Evolutionary conservation across 2,888 invertebrate species (phyloP).

Genomic region (Willowsia nigromaculata): DNA sequence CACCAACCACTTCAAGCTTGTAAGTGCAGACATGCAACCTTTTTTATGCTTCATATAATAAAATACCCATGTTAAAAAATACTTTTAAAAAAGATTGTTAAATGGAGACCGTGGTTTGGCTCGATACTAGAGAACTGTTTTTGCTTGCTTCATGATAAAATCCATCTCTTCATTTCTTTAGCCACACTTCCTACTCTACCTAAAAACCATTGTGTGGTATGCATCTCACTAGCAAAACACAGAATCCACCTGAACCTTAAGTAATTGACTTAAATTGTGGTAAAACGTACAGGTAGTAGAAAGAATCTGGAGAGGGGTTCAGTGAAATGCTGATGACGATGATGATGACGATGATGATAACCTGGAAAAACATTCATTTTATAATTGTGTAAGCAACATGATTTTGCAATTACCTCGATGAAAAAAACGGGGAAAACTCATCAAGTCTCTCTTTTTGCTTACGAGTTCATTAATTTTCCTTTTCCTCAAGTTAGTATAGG

Average conservation of each 20-base stretch:
- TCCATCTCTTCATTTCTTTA: background rate
- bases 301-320: background rate
- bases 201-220: background rate
- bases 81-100: background rate
- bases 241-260: background rate
- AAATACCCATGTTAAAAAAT: background rate
- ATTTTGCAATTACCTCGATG: slow-evolving; percentile 17
- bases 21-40: background rate
- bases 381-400: slow-evolving; percentile 36
- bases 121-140: background rate
- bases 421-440: slow-evolving; percentile 15
- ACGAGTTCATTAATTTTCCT: background rate
- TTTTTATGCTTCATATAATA: background rate
- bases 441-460: background rate
- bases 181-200: background rate
- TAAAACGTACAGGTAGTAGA: background rate
- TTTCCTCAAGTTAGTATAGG: background rate
- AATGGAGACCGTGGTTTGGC: background rate
- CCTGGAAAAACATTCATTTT: background rate
- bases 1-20: background rate
- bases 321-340: background rate
- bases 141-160: background rate
- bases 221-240: background rate
- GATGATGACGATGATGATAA: background rate
- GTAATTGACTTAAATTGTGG: slow-evolving; percentile 5